These are phyloP conservation scores for Porites cylindrica DNA, from an alignment of 92 coral and sea anemone species.

Conservation along the genomic window DNA sequence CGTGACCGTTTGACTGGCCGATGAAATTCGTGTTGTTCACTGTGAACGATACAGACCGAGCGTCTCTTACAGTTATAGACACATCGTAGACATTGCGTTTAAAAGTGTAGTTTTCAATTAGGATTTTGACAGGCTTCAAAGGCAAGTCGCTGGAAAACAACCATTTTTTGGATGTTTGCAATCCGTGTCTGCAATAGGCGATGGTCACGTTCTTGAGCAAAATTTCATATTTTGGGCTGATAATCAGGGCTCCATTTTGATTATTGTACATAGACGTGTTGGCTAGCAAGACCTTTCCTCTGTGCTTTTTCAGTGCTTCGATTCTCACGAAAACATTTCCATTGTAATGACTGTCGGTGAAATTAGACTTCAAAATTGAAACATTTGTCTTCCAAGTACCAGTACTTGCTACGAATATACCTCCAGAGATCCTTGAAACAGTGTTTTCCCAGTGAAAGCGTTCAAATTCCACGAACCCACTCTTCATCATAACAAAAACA, in stretches of 20 bases:
- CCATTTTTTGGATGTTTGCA: slow-evolving; percentile 3
- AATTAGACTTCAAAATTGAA: slow-evolving; percentile 9
- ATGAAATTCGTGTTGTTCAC: slow-evolving; percentile 8
- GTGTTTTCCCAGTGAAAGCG: slow-evolving; percentile 6
- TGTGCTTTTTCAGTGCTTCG: slow-evolving; percentile 1
- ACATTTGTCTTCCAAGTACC: slow-evolving; percentile 19
- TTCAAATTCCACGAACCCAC: slow-evolving; percentile 16
- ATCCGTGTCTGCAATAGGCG: slow-evolving; percentile 18
- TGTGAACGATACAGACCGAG: slow-evolving; percentile 7
- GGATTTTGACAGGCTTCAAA: slow-evolving; percentile 22
- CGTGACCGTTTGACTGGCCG: slow-evolving; percentile 12
- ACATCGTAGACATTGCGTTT: slow-evolving; percentile 15
- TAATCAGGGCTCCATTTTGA: slow-evolving; percentile 2
- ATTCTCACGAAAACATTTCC: slow-evolving; percentile 16
- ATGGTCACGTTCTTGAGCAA: slow-evolving; percentile 16
- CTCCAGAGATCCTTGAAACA: not conserved
- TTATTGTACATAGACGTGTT: slow-evolving; percentile 20
- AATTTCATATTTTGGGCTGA: slow-evolving; percentile 31
- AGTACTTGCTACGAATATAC: slow-evolving; percentile 1
- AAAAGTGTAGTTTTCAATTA: slow-evolving; percentile 24
- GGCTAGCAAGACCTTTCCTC: not conserved
- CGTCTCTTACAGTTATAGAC: not conserved
- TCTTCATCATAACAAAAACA: slow-evolving; percentile 4
- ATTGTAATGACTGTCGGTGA: not conserved
- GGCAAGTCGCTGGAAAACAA: not conserved